phyloP scores from a whole-genome alignment of 2,888 invertebrate species.

The Miltochrista miniata region DNA sequence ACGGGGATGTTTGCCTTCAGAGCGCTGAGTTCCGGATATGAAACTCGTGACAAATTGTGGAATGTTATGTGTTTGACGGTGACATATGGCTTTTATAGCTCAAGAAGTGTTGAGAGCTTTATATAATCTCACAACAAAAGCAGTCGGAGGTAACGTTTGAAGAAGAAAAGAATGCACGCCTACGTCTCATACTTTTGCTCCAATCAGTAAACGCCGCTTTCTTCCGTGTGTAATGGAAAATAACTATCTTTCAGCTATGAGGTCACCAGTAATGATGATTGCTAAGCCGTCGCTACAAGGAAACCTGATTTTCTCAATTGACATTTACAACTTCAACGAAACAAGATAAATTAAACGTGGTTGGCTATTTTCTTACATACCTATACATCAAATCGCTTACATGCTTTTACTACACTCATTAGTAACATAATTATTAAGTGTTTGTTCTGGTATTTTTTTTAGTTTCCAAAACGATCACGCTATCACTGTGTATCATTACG shows the following conservation, averaged over 20 bases:
- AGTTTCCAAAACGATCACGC: background rate
- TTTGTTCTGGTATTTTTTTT: background rate
- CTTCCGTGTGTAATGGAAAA: constrained; percentile 25
- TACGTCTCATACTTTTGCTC: constrained; percentile 17
- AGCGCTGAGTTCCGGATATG: constrained; percentile 36
- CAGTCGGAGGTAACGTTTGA: constrained; percentile 16
- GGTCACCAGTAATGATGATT: constrained; percentile 35
- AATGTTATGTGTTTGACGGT: constrained; percentile 37
- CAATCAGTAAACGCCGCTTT: constrained; percentile 18
- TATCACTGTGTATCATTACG: background rate
- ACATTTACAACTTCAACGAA: constrained; percentile 31
- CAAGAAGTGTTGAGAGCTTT: constrained; percentile 28
- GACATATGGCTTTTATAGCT: constrained; percentile 33
- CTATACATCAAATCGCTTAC: background rate
- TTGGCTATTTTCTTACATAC: constrained; percentile 1
- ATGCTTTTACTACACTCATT: background rate
- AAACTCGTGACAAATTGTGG: constrained; percentile 40
- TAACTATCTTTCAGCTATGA: constrained; percentile 26
- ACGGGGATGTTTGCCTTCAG: constrained; percentile 39
- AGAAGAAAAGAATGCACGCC: constrained; percentile 1
- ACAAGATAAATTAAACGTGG: constrained; percentile 5
- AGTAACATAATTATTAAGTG: background rate
- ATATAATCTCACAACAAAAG: constrained; percentile 27
- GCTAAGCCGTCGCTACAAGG: constrained; percentile 22
- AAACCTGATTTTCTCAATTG: constrained; percentile 32